Conservation (phyloP, 1,140 invertebrate genomes). For the silkworm (Bombyx mori) region ASM3026992v2 NC_085125.1:3048001-3048500, state of each 20-base stretch:
- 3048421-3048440: constrained; percentile 11
- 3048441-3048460: constrained; percentile 19
- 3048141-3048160: constrained; percentile 32
- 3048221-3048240: constrained; percentile 20
- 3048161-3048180: constrained; percentile 24
- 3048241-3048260: constrained; percentile 20
- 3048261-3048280: constrained; percentile 20
- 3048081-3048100: constrained; percentile 44
- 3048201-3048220: constrained; percentile 18
- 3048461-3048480: constrained; percentile 22
- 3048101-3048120: constrained; percentile 33
- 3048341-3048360: constrained; percentile 9
- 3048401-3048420: constrained; percentile 15
- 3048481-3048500: constrained; percentile 32
- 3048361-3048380: constrained; percentile 1
- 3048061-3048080: constrained; percentile 17
- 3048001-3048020: background rate
- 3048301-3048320: constrained; percentile 10
- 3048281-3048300: constrained; percentile 7
- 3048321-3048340: constrained; percentile 11
- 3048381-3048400: constrained; percentile 27
- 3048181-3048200: constrained; percentile 14
- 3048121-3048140: constrained; percentile 26
- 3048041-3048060: constrained; percentile 3
- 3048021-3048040: constrained; percentile 3